Percentiles rank a stretch among this genome's conserved stretches.
Conservation (phyloP, 2,113 vertebrate genomes). For the Syrrhaptes paradoxus region DNA sequence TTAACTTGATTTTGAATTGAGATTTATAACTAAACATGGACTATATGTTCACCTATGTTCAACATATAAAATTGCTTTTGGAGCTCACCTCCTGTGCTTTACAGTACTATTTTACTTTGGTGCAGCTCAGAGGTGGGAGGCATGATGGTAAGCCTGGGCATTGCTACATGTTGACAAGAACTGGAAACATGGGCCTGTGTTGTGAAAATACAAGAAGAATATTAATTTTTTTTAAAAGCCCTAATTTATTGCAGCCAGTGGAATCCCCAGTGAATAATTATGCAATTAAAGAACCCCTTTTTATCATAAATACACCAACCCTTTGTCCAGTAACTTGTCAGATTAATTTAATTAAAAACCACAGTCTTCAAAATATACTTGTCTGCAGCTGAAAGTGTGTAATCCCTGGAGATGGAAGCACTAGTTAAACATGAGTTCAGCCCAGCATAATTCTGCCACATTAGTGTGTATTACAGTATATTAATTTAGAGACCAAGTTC, state of each 20-base stretch:
- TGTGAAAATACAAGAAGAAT: not conserved
- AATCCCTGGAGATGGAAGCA: constrained; percentile 10
- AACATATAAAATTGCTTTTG: not conserved
- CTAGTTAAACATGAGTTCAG: constrained; percentile 34
- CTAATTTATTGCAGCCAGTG: constrained; percentile 27
- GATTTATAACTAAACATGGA: not conserved
- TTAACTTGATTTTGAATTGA: not conserved
- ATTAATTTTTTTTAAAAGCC: constrained; percentile 11
- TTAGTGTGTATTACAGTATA: constrained; percentile 16
- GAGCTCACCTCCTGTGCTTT: not conserved
- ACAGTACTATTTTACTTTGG: not conserved
- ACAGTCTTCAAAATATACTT: constrained; percentile 33
- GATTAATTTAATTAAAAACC: constrained; percentile 63
- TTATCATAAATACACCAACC: not conserved
- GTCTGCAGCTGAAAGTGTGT: not conserved
- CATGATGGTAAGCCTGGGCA: not conserved
- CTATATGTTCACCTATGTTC: not conserved
- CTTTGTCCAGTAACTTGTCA: constrained; percentile 60
- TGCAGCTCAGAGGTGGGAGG: not conserved
- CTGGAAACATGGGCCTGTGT: not conserved
- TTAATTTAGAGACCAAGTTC: constrained; percentile 40
- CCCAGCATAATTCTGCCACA: constrained; percentile 7
- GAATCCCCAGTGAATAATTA: constrained; percentile 43
- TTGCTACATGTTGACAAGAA: not conserved
- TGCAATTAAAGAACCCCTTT: not conserved